Evolutionary conservation across 2,888 invertebrate species (phyloP), one percentile per base, ranked within the genome.

Genomic region (Charanyca ferruginea): DNA sequence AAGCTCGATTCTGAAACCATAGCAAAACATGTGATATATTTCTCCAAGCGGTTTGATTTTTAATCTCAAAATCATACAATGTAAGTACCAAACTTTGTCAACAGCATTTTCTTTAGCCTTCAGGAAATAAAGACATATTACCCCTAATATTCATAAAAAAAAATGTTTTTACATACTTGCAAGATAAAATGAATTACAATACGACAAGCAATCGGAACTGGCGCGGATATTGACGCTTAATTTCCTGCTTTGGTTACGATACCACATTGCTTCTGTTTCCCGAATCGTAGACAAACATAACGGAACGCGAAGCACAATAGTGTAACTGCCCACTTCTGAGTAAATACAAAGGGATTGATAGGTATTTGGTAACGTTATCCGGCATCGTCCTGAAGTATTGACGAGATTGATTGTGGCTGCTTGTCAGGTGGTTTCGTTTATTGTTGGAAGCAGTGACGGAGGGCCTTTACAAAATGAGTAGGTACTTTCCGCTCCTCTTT

Each of bases 261-360:
- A 57, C 68, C 58, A 53, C 49, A 45, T 54, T 58, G 55, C 59
- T 77, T 48, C 52, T 53, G 54, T 66, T 61, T 61, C 48, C 48
- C n/a, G n/a, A 60, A 68, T 67, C 45, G 28, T 58, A 74, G 51
- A 59, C 72, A 52, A 64, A 64, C 68, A 28, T 52, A 64, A 38
- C 5, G 18, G 42, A 53, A 45, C 32, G 57, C 32, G 47, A 35
- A 22, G 25, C 55, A 48, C 63, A 64, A 66, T 69, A 52, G 60
- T 35, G 25, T 66, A 53, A 67, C 70, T 80, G 64, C 32, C 63
- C 62, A 77, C 52, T 77, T 63, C 58, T 67, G 53, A 53, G 57
- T 62, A 52, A 55, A 64, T n/a, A 73, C 77, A 80, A 80, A 83
- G 57, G 73, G 75, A 79, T 77, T 79, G 77, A 73, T 71, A 73